Conservation (phyloP, 2,797 vertebrate genomes). For the Orestias chungarensis region DNA sequence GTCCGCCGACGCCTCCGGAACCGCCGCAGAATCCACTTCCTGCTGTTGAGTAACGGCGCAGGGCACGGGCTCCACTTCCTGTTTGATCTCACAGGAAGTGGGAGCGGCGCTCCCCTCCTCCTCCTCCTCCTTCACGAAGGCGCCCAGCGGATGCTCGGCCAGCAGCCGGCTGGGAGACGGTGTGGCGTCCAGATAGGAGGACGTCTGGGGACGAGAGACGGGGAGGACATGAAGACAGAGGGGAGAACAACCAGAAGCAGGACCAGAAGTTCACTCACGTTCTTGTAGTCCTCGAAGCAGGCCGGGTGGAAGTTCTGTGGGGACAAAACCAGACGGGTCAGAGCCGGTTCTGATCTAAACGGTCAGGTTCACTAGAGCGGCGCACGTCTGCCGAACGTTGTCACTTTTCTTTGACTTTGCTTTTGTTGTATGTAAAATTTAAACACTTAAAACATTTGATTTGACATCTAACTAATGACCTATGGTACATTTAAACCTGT, state of each 20-base stretch:
- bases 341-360: too few relatives aligned
- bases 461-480: too few relatives aligned
- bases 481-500: too few relatives aligned
- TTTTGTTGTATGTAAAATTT: too few relatives aligned
- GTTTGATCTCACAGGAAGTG: constrained; percentile 82
- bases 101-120: constrained; percentile 56
- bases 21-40: constrained; percentile 70
- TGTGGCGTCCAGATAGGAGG: constrained; percentile 88
- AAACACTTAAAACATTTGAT: too few relatives aligned
- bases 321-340: constrained; percentile 23
- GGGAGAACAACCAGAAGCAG: too few relatives aligned
- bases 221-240: background rate
- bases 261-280: constrained; percentile 77
- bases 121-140: constrained; percentile 86
- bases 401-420: too few relatives aligned
- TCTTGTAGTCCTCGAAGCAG: constrained; percentile 97
- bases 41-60: constrained; percentile 78
- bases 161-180: constrained; percentile 94
- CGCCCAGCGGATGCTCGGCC: constrained; percentile 90
- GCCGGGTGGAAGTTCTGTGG: constrained; percentile 96
- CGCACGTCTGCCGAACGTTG: too few relatives aligned
- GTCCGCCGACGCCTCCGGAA: constrained; percentile 64
- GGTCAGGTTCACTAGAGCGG: too few relatives aligned
- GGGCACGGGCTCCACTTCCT: constrained; percentile 81
- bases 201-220: constrained; percentile 77